phyloP scores from a whole-genome alignment of 2,888 invertebrate species.

The Myopa testacea region DNA sequence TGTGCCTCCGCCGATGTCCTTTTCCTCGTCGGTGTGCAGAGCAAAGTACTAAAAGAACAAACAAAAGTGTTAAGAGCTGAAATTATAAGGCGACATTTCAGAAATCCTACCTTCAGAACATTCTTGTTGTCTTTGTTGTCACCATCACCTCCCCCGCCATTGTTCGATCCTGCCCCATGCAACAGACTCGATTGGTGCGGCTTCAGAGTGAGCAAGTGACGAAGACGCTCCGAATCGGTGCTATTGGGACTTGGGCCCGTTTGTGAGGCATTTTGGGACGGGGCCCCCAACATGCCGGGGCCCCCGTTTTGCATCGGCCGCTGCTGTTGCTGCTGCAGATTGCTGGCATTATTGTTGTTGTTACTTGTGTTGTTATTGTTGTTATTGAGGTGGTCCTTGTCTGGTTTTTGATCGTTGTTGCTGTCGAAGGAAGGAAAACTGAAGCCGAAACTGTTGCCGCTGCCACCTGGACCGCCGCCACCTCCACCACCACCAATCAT shows the following conservation, averaged over 20 bases:
- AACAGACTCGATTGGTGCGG: constrained; percentile 56
- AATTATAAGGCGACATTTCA: constrained; percentile 2
- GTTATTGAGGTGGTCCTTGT: constrained; percentile 55
- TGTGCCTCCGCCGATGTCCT: constrained; percentile 52
- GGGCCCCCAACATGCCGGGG: constrained; percentile 28
- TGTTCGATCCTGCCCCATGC: constrained; percentile 39
- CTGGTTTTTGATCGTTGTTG: constrained; percentile 50
- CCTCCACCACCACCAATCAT: constrained; percentile 46
- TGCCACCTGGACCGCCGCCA: constrained; percentile 41
- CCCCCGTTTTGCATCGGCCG: constrained; percentile 52
- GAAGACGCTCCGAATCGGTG: constrained; percentile 69
- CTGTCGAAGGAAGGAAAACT: constrained; percentile 59
- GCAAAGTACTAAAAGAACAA: constrained; percentile 31
- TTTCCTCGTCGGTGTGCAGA: constrained; percentile 65
- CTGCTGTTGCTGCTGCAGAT: constrained; percentile 8
- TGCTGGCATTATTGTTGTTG: constrained; percentile 52
- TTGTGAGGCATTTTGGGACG: constrained; percentile 13
- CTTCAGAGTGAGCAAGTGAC: constrained; percentile 70
- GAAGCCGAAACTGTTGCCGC: constrained; percentile 51
- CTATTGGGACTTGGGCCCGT: constrained; percentile 65
- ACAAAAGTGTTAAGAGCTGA: not conserved
- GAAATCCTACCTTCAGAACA: constrained; percentile 54
- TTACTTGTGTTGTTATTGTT: constrained; percentile 52
- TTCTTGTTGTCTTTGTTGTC: constrained; percentile 61
- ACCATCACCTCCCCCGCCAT: constrained; percentile 52